Evolutionary conservation across 2,113 vertebrate species (phyloP), one percentile per base, ranked within the genome.

Genomic region (Saimiri boliviensis): DNA sequence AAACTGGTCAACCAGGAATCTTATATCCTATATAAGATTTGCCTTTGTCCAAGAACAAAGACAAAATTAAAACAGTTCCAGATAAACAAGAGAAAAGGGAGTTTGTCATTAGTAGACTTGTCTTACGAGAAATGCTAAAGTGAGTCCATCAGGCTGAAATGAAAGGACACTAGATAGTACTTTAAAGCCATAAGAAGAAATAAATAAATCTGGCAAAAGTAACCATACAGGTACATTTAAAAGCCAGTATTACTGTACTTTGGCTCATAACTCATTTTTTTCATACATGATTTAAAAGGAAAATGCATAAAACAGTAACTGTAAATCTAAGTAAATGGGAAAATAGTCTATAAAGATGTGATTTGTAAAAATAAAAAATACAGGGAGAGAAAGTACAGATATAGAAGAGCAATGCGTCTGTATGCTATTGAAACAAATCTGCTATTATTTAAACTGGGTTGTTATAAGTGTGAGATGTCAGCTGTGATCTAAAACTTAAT

Each of bases 351-450:
- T 52, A 77, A 90, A 68, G 37, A 90, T 32, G 30, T 56, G 54
- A 94, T 77, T 84, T 84, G 23, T 77, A 52, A 73, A 40, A 76
- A 83, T 49, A 58, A 71, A 94, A 90, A 70, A 77, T 84, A 89
- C 77, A 90, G 37, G 37, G 32, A 74, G 21, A 40, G 27, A n/a
- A 32, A 37, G 47, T 8, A 84, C 47, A 85, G 47, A 58, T 25
- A 16, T 32, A 19, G 9, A 35, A n/a, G 40, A 80, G 49, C 37
- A 74, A 25, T 27, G 20, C 19, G 9, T 79, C 40, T 25, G 1
- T 52, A 74, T 27, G 74, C 54, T 76, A 74, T 4, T 66, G 86
- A 88, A 81, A 60, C 40, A 71, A 87, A 87, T 12, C 37, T 71
- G 8, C 32, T 74, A 63, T 27, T 81, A 60, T 60, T 73, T 9